Percentiles rank a stretch among this genome's conserved stretches.
phyloP scores from a whole-genome alignment of 1,140 invertebrate genomes.

The Orius insidiosus region DNA sequence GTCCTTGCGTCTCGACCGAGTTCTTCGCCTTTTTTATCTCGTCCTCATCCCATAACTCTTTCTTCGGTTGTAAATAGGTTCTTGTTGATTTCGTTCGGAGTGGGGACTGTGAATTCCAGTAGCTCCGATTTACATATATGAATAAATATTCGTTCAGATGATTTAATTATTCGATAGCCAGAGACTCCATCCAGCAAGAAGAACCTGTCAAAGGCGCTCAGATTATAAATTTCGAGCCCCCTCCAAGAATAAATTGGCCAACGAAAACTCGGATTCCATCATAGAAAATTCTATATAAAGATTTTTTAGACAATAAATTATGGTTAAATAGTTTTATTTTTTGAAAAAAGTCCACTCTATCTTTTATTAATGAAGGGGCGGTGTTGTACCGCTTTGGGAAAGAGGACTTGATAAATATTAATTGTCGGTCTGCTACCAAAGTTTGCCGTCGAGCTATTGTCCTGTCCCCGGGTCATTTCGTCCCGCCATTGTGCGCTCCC shows the following conservation, averaged over 20 bases:
- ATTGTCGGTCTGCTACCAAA: slow-evolving; percentile 10
- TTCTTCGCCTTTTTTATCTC: neutral
- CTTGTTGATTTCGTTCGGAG: too few species aligned
- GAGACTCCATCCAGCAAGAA: neutral
- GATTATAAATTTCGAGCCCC: neutral
- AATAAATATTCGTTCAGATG: slow-evolving; percentile 6
- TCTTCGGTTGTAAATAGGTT: too few species aligned
- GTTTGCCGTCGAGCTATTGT: slow-evolving; percentile 5
- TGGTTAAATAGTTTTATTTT: too few species aligned
- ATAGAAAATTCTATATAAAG: neutral
- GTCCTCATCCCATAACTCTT: too few species aligned
- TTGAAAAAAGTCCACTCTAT: neutral
- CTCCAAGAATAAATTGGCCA: neutral
- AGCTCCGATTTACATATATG: slow-evolving; percentile 11
- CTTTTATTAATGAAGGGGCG: slow-evolving; percentile 10
- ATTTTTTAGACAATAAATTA: neutral
- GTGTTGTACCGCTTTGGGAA: slow-evolving; percentile 9
- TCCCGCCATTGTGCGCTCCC: slow-evolving; percentile 8
- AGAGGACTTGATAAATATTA: slow-evolving; percentile 11
- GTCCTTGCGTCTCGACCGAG: neutral
- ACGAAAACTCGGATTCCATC: too few species aligned
- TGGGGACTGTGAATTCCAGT: slow-evolving; percentile 6
- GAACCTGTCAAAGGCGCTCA: neutral
- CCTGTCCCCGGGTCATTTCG: slow-evolving; percentile 11
- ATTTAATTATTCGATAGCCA: slow-evolving; percentile 12